A percentile compares a stretch with the other conserved stretches of the same genome.
These are phyloP conservation scores for Prionchulus punctatus DNA, from an alignment of 2,888 invertebrate species.

Conservation along the genomic window DNA sequence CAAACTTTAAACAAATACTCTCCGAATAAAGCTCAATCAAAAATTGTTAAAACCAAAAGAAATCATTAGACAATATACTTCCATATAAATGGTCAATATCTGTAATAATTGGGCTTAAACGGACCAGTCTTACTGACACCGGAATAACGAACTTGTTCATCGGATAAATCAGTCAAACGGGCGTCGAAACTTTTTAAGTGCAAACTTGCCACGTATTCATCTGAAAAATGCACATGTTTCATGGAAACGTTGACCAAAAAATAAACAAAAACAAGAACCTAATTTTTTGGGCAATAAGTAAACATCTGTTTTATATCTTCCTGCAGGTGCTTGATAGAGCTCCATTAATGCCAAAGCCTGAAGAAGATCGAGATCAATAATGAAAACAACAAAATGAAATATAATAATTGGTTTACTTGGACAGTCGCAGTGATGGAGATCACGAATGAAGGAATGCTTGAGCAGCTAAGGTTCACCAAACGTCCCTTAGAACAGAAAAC, in stretches of 20 bases:
- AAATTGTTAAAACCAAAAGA: too few species aligned
- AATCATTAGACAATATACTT: too few species aligned
- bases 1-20: too few species aligned
- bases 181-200: constrained; percentile 95
- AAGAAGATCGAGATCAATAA: constrained; percentile 14
- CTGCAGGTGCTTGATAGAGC: constrained; percentile 81
- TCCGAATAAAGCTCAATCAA: too few species aligned
- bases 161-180: constrained; percentile 79
- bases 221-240: constrained; percentile 37
- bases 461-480: constrained; percentile 81
- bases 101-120: constrained; percentile 95
- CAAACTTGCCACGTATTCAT: constrained; percentile 91
- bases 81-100: constrained; percentile 44
- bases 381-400: constrained; percentile 6
- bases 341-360: constrained; percentile 83
- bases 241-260: not conserved
- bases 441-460: constrained; percentile 89
- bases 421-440: constrained; percentile 94
- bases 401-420: constrained; percentile 52
- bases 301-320: constrained; percentile 88
- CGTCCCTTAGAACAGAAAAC: constrained; percentile 47
- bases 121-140: constrained; percentile 94
- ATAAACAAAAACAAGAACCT: constrained; percentile 43
- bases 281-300: constrained; percentile 95
- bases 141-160: constrained; percentile 92